Percentiles rank a stretch among this genome's conserved stretches.
Evolutionary conservation across 92 coral and sea anemone species (phyloP).

Genomic region (Chrysogorgia sp.): DNA sequence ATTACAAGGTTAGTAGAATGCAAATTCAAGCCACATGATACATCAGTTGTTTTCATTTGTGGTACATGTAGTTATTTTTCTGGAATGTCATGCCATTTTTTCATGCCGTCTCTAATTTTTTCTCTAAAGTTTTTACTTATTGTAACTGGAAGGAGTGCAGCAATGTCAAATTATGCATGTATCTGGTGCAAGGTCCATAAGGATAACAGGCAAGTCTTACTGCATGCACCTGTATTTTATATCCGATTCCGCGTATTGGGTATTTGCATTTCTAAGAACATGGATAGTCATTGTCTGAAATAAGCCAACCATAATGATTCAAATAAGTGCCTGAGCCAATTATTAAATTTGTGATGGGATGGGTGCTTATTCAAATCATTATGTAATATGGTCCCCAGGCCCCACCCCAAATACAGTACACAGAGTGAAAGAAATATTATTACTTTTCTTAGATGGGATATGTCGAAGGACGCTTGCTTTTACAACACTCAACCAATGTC

Average conservation of each 20-base stretch:
- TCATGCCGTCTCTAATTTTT: not conserved
- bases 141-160: constrained; percentile 11
- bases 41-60: not conserved
- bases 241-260: no score
- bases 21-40: not conserved
- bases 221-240: not conserved
- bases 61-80: not conserved
- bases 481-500: constrained; percentile 45
- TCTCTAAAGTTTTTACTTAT: constrained; percentile 13
- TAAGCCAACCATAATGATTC: no score
- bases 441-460: not conserved
- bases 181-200: constrained; percentile 17
- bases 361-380: no score
- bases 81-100: not conserved
- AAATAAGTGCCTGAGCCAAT: no score
- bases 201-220: not conserved
- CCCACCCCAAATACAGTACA: constrained; percentile 11
- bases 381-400: no score
- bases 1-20: not conserved
- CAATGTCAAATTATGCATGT: constrained; percentile 19
- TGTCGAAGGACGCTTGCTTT: not conserved
- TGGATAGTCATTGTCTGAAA: no score
- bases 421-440: no score
- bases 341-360: no score
- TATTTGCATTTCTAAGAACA: no score